Conservation (phyloP, 2,888 invertebrate genomes). For the Pogonocherus hispidulus region DNA sequence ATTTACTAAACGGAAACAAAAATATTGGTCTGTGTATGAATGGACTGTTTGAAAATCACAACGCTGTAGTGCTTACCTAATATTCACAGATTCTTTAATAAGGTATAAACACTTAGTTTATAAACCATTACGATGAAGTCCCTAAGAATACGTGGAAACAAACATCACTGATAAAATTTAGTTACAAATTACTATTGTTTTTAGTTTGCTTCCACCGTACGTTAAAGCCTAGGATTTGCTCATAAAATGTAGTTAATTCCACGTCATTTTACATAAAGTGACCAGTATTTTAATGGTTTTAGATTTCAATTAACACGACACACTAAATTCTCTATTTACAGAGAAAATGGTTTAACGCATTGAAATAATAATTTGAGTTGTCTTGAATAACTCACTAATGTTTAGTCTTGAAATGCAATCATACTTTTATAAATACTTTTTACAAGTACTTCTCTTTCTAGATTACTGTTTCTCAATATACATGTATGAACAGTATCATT, state of each 20-base stretch:
- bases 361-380: too few species aligned
- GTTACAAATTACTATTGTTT: slow-evolving; percentile 41
- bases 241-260: not conserved
- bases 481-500: too few species aligned
- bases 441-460: too few species aligned
- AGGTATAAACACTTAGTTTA: slow-evolving; percentile 46
- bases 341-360: too few species aligned
- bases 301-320: too few species aligned
- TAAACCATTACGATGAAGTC: slow-evolving; percentile 34
- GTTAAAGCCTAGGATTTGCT: slow-evolving; percentile 30
- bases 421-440: too few species aligned
- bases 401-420: too few species aligned
- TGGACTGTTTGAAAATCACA: slow-evolving; percentile 58
- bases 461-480: too few species aligned
- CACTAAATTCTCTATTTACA: too few species aligned
- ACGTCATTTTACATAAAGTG: not conserved
- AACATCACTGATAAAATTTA: slow-evolving; percentile 44
- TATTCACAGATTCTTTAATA: slow-evolving; percentile 52
- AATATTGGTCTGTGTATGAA: slow-evolving; percentile 57
- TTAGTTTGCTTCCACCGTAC: slow-evolving; percentile 34
- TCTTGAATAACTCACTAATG: too few species aligned
- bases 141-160: slow-evolving; percentile 36
- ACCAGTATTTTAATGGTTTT: not conserved
- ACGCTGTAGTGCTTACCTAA: slow-evolving; percentile 55
- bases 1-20: slow-evolving; percentile 48